Conservation (phyloP, 92 coral and sea anemone genomes). For the Porites rus region DNA sequence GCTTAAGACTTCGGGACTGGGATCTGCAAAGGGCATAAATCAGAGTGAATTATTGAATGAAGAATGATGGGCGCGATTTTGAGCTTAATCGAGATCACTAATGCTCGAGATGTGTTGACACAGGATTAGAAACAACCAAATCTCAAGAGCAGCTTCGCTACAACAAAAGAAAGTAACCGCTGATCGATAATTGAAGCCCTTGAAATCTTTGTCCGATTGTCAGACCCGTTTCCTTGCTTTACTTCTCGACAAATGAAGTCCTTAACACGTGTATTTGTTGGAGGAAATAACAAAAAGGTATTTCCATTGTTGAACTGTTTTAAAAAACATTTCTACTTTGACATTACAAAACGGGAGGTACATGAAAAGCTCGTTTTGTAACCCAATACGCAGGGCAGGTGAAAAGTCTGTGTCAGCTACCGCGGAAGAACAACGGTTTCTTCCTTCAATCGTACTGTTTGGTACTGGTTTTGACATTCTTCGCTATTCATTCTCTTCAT, state of each 20-base stretch:
- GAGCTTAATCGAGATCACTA: slow-evolving; percentile 12
- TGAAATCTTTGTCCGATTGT: slow-evolving; percentile 34
- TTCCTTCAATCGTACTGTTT: background rate
- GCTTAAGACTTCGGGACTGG: slow-evolving; percentile 89
- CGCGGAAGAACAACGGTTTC: background rate
- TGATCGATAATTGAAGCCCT: slow-evolving; percentile 45
- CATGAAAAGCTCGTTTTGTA: slow-evolving; percentile 29
- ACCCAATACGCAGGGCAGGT: slow-evolving; percentile 35
- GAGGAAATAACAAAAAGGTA: slow-evolving; percentile 26
- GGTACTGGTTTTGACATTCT: background rate
- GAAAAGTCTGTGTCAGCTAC: slow-evolving; percentile 1
- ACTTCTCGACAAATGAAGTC: slow-evolving; percentile 23
- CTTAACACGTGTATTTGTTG: slow-evolving; percentile 34
- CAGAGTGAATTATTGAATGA: background rate
- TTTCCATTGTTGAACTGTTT: slow-evolving; percentile 25
- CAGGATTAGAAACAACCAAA: slow-evolving; percentile 30
- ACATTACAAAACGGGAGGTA: slow-evolving; percentile 29
- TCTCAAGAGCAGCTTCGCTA: slow-evolving; percentile 46
- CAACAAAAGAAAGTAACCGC: slow-evolving; percentile 45
- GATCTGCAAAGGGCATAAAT: slow-evolving; percentile 55
- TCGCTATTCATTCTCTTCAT: no score
- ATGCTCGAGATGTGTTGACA: slow-evolving; percentile 39
- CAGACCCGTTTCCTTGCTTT: slow-evolving; percentile 35
- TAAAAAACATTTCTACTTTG: slow-evolving; percentile 13
- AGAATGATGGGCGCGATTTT: background rate